Evolutionary conservation across 2,113 vertebrate species (phyloP), one percentile per base, ranked within the genome.

Genomic region (Puntigrus tetrazona): DNA sequence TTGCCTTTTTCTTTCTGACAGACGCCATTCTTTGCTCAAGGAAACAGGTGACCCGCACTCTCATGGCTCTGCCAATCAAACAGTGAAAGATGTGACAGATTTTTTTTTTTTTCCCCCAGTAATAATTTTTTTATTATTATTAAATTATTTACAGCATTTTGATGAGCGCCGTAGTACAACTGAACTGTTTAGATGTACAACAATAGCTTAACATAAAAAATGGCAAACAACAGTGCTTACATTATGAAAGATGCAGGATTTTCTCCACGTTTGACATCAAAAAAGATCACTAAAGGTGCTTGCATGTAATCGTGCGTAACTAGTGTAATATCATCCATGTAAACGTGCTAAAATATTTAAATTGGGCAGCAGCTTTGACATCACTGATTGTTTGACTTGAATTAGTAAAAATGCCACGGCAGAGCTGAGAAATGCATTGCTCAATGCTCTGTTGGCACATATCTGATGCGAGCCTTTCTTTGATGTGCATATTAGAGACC

Each of bases 1-100:
- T 22, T 55, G 27, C 25, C 8, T 36, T 65, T 52, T 47, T 82
- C 70, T 63, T 22, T 76, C 13, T 67, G 27, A 84, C 67, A 85
- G 80, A 74, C 3, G n/a, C 29, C 31, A 27, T 50, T 76, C 43
- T 87, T 79, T 65, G 74, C 86, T 82, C 43, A 78, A 80, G 69
- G 57, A 72, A 86, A 80, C 69, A 79, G 85, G 57, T 84, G 36
- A 81, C 86, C 78, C 11, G 47, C 29, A 77, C 70, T 84, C 59
- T 65, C 70, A 27, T 50, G 80, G 55, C 63, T 38, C 74, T 78
- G 72, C 50, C 79, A 65, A 50, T 82, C 61, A 87, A 76, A 79
- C 25, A 27, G 8, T 63, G 63, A 27, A 61, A 59, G 73, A 82
- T 78, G 73, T 78, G 36, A 63, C 45, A 34, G 36, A 72, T 76